phyloP scores from a whole-genome alignment of 2,113 vertebrate species.

The Chlorodrepanis virens region DNA sequence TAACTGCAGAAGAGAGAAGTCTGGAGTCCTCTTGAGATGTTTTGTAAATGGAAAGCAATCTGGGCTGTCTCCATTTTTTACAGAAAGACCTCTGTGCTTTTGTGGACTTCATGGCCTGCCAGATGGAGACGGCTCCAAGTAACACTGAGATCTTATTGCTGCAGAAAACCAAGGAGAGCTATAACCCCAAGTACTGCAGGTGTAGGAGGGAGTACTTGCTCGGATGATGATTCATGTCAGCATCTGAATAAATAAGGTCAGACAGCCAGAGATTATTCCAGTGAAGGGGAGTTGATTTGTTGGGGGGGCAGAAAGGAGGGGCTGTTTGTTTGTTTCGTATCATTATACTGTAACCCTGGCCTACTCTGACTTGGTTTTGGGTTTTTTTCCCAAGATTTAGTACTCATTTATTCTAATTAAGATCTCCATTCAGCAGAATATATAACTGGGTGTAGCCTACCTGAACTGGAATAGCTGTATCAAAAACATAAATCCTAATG shows the following conservation, averaged over 20 bases:
- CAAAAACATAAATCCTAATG: neutral
- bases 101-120: slow-evolving; percentile 29
- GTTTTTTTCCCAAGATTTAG: neutral
- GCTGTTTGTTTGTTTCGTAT: slow-evolving; percentile 4
- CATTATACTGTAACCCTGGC: neutral
- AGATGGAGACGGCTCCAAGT: slow-evolving; percentile 36
- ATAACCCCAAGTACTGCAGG: slow-evolving; percentile 51
- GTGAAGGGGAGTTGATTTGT: slow-evolving; percentile 31
- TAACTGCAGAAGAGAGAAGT: slow-evolving; percentile 20
- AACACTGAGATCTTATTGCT: slow-evolving; percentile 51
- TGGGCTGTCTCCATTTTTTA: slow-evolving; percentile 58
- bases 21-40: slow-evolving; percentile 59
- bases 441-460: neutral
- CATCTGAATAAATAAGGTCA: slow-evolving; percentile 65
- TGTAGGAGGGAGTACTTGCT: slow-evolving; percentile 58
- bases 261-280: slow-evolving; percentile 40
- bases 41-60: slow-evolving; percentile 63
- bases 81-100: slow-evolving; percentile 44
- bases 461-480: neutral
- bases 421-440: neutral
- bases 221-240: slow-evolving; percentile 56
- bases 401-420: slow-evolving; percentile 42
- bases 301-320: slow-evolving; percentile 21
- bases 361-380: neutral
- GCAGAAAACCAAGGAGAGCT: slow-evolving; percentile 50